These are phyloP conservation scores for Heliconius nattereri DNA, from an alignment of 1,140 invertebrate species.

Conservation along the genomic window DNA sequence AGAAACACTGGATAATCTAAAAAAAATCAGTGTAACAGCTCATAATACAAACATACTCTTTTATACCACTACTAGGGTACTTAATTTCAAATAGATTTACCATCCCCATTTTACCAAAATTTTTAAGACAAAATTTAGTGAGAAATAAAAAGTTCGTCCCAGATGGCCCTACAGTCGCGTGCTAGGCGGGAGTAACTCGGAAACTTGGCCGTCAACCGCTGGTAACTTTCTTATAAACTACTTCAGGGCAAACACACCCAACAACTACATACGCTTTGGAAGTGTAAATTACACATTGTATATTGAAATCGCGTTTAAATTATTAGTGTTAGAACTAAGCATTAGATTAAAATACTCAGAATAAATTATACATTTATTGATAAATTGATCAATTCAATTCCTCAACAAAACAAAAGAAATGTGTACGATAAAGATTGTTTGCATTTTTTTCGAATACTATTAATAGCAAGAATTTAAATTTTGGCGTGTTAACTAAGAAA, in stretches of 20 bases:
- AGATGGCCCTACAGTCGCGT: constrained; percentile 48
- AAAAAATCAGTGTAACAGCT: background rate
- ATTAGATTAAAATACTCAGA: too few relatives aligned
- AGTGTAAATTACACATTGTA: constrained; percentile 6
- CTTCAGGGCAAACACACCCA: constrained; percentile 10
- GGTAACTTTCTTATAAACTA: constrained; percentile 40
- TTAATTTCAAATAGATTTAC: background rate
- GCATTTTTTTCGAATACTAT: too few relatives aligned
- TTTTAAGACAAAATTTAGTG: constrained; percentile 32
- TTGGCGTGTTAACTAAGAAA: too few relatives aligned
- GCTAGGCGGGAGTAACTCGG: constrained; percentile 48
- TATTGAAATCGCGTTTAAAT: background rate
- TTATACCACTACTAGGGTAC: background rate
- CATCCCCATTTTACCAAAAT: background rate
- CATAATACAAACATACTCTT: background rate
- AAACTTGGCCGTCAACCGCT: constrained; percentile 46
- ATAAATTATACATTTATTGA: too few relatives aligned
- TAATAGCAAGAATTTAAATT: too few relatives aligned
- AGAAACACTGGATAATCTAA: background rate
- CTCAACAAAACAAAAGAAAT: too few relatives aligned
- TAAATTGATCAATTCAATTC: too few relatives aligned
- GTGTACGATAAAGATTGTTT: too few relatives aligned
- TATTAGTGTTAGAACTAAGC: background rate
- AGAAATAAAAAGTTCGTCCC: constrained; percentile 39
- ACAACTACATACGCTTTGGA: constrained; percentile 8